Base-by-base conservation (phyloP, 2,888 invertebrate species). In the Pemphredon lugubris region DNA sequence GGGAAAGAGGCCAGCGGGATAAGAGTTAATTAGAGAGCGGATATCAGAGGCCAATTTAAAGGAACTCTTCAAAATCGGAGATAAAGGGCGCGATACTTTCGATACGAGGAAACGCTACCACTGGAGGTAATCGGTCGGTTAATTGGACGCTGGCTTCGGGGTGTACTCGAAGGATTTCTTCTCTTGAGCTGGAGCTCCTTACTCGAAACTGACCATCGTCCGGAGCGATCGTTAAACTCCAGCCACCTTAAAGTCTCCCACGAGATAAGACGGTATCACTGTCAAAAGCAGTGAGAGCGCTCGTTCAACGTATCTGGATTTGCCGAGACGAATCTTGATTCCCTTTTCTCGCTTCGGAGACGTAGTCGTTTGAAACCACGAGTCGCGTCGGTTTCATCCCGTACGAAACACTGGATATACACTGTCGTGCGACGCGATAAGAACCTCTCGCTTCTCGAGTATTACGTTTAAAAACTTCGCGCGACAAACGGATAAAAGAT, bases 191-290 rank as follows among this genome's bases (percentile, higher is more conserved):
- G 20, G 14, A 34, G 53, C 73, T 57, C 55, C 20, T 40, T 74
- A 32, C 34, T 23, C 58, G 58, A 55, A 66, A 70, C 42, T 63
- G 63, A 59, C 70, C 40, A 39, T 69, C 66, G 60, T 67, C 67
- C 23, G 40, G 21, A 13, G 20, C 57, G 77, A 77, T 70, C 77
- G 69, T 73, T 73, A 64, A 77, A 57, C 59, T 26, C 13, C 34
- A 59, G 51, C 47, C 55, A 16, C 44, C 65, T 71, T 67, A 66
- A 75, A 67, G 67, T 67, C 61, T 55, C 66, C 67, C 60, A 2
- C 32, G 71, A 54, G 75, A 75, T 71, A 75, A 75, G 71, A 60
- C 67, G 53, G 53, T 64, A 63, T 74, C 70, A 40, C 57, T 9
- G 32, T 0, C 34, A n/a, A n/a, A n/a, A 3, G 3, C 11, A 34